These are phyloP conservation scores for Atherinosoma microstoma DNA, from an alignment of 2,797 vertebrate species.

Conservation along the genomic window DNA sequence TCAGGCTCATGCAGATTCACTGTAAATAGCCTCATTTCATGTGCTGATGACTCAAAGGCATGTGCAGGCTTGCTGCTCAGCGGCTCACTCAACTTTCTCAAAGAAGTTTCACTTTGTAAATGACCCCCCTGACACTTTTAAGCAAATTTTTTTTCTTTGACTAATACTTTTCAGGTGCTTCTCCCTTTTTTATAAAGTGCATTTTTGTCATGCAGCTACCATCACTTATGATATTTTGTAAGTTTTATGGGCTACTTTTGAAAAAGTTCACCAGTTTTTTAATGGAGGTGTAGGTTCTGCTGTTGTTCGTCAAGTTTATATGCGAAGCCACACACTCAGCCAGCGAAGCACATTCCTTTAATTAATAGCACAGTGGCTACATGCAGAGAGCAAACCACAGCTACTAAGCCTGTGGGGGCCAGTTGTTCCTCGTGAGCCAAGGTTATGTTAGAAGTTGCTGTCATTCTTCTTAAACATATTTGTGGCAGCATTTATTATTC, in stretches of 20 bases:
- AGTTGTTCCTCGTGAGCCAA: conserved; percentile 57
- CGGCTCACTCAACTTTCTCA: conserved; percentile 36
- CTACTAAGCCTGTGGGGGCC: conserved; percentile 46
- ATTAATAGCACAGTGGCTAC: conserved; percentile 79
- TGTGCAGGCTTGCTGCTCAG: conserved; percentile 59
- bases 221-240: not conserved
- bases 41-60: conserved; percentile 68
- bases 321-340: conserved; percentile 72
- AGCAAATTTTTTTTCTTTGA: conserved; percentile 31
- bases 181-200: not conserved
- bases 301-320: conserved; percentile 66
- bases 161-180: conserved; percentile 25
- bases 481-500: conserved; percentile 49
- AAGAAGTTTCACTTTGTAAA: conserved; percentile 26
- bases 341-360: conserved; percentile 80
- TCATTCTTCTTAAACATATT: conserved; percentile 49
- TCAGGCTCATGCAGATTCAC: conserved; percentile 63
- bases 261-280: conserved; percentile 70
- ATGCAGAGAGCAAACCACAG: conserved; percentile 69
- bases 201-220: not conserved
- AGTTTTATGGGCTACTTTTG: conserved; percentile 37
- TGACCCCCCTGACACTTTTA: conserved; percentile 15
- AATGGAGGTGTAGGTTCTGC: conserved; percentile 63
- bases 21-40: conserved; percentile 64
- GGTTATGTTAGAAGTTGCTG: conserved; percentile 52